A percentile compares a stretch with the other conserved stretches of the same genome.
Conservation (phyloP, 2,113 vertebrate species). For the Alligator sinensis region DNA sequence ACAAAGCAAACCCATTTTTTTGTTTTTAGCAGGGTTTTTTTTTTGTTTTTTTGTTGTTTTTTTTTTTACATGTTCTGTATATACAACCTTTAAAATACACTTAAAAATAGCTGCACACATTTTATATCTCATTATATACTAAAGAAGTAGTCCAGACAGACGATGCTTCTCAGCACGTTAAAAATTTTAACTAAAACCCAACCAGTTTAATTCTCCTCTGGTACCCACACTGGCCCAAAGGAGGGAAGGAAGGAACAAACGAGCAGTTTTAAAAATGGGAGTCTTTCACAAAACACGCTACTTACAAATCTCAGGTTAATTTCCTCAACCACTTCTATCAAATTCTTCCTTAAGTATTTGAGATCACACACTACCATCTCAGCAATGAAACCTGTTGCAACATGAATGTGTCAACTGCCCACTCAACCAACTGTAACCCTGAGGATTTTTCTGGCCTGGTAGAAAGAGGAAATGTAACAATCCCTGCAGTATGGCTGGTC, state of each 20-base stretch:
- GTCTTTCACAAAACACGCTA: slow-evolving; percentile 76
- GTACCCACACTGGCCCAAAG: slow-evolving; percentile 57
- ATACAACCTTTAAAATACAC: slow-evolving; percentile 81
- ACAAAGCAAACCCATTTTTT: slow-evolving; percentile 76
- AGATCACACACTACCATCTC: slow-evolving; percentile 67
- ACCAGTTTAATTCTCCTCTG: slow-evolving; percentile 63
- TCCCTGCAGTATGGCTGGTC: slow-evolving; percentile 72
- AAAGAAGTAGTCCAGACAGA: slow-evolving; percentile 78
- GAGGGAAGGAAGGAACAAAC: slow-evolving; percentile 75
- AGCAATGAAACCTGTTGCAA: slow-evolving; percentile 75
- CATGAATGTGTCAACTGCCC: slow-evolving; percentile 80
- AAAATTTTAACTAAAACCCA: slow-evolving; percentile 80
- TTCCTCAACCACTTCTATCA: slow-evolving; percentile 67
- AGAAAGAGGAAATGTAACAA: slow-evolving; percentile 75
- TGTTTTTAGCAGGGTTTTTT: neutral
- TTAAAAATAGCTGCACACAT: slow-evolving; percentile 82
- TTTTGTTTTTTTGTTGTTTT: too few species aligned
- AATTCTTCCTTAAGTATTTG: slow-evolving; percentile 70
- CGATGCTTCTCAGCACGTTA: slow-evolving; percentile 73
- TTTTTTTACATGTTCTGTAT: slow-evolving; percentile 72
- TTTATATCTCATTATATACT: slow-evolving; percentile 66
- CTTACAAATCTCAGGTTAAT: slow-evolving; percentile 63
- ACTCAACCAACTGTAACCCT: slow-evolving; percentile 80
- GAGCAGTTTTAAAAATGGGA: slow-evolving; percentile 79
- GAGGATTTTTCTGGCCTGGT: slow-evolving; percentile 82